A percentile compares a stretch with the other conserved stretches of the same genome.
Conservation (phyloP, 2,797 vertebrate species). For the Sebastes vulpes region DNA sequence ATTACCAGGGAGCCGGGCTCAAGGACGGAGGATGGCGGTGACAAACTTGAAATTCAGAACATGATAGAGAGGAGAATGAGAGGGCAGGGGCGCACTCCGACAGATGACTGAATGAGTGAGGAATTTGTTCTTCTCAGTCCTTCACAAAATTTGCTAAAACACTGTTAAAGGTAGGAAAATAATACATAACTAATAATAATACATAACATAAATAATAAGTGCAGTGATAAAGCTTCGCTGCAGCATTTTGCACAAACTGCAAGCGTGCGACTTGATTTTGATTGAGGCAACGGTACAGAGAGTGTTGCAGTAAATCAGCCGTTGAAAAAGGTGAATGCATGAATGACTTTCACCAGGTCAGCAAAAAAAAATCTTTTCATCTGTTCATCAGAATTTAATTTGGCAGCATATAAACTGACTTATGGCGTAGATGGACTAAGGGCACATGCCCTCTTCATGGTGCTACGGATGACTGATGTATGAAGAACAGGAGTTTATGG, state of each 20-base stretch:
- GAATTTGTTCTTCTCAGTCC: conserved; percentile 1
- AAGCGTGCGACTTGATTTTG: not conserved
- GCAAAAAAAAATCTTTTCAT: conserved; percentile 30
- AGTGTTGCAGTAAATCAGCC: conserved; percentile 30
- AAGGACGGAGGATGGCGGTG: conserved; percentile 45
- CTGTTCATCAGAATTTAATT: conserved; percentile 44
- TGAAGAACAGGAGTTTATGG: conserved; percentile 6
- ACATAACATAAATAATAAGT: not conserved
- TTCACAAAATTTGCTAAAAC: not conserved
- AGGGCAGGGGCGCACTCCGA: not conserved
- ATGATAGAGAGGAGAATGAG: conserved; percentile 11
- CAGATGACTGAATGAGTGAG: not conserved
- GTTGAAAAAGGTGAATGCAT: not conserved
- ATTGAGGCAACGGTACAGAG: not conserved
- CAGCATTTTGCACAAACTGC: not conserved
- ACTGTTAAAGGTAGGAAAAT: not conserved
- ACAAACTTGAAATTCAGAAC: conserved; percentile 46
- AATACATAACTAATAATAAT: not conserved
- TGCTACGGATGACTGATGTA: conserved; percentile 30
- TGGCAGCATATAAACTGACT: conserved; percentile 29
- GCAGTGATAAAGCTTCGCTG: not conserved
- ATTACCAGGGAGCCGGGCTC: conserved; percentile 33
- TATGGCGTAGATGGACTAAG: conserved; percentile 9
- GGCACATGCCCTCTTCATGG: not conserved
- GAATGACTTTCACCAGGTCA: conserved; percentile 42